Percentiles rank a stretch among this genome's conserved stretches.
Evolutionary conservation across 1,140 invertebrate species (phyloP).

Genomic region (Zaprionus lachaisei): DNA sequence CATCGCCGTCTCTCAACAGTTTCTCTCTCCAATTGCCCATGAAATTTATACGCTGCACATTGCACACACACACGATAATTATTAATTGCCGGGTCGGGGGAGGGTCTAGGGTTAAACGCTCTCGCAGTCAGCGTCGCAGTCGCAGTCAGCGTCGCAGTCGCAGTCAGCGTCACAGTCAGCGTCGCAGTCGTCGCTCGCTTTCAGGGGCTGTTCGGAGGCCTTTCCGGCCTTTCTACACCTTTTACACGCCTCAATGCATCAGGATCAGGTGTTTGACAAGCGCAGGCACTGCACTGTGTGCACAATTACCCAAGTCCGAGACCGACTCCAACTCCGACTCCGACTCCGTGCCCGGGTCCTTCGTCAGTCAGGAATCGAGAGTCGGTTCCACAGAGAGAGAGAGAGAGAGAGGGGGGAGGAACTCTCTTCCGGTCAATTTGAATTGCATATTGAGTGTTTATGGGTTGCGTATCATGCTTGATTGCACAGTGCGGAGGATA

Average conservation of each 20-base stretch:
- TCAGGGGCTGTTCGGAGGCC: constrained; percentile 30
- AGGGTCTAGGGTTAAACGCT: constrained; percentile 33
- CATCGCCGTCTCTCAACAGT: constrained; percentile 5
- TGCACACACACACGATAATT: constrained; percentile 64
- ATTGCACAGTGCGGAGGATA: constrained; percentile 43
- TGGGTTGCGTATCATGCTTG: constrained; percentile 70
- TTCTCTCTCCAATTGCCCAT: constrained; percentile 70
- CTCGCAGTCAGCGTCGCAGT: background rate
- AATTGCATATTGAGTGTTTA: constrained; percentile 80
- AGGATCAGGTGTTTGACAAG: constrained; percentile 80
- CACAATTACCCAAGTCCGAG: constrained; percentile 23
- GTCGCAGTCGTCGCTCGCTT: background rate
- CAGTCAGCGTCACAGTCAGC: too few species aligned
- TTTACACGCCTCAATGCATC: constrained; percentile 78
- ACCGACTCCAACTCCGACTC: background rate
- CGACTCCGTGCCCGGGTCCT: background rate
- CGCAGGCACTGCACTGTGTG: constrained; percentile 21
- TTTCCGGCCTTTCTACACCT: constrained; percentile 81
- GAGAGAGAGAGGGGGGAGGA: background rate
- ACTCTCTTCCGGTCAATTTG: constrained; percentile 74
- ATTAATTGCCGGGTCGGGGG: constrained; percentile 61
- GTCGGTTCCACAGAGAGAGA: background rate
- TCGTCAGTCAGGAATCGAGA: constrained; percentile 3
- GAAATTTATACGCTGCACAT: constrained; percentile 68
- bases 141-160: too few species aligned